Base-by-base conservation (phyloP, 2,797 vertebrate genomes). In the Scolopax rusticola region DNA sequence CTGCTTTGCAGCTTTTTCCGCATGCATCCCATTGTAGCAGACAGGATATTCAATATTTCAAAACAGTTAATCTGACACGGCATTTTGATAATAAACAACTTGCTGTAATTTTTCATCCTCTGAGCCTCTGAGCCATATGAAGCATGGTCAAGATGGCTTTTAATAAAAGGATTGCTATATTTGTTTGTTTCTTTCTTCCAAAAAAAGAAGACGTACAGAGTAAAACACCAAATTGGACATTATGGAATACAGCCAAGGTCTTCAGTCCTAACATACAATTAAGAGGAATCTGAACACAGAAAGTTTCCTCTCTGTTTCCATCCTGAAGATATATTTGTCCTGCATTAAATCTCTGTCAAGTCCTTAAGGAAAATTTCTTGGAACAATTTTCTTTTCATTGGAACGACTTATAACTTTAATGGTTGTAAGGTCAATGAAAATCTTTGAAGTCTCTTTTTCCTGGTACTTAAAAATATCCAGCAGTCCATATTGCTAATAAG, bases 381-480 rank as follows among this genome's bases (percentile, higher is more conserved):
- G 90, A 97, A 91, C 70, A 68, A 57, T 81, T 91, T 87, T 91
- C 89, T 95, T 94, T 87, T 91, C 47, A 45, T 24, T 97, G 93
- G 92, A 97, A 91, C 84, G 95, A 86, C 59, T 94, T 94, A 12
- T 5, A 92, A 89, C 54, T 93, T 59, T 70, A 63, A 84, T 21
- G 38, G 57, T 48, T 84, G 78, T 82, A 86, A 96, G 93, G 90
- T 95, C 97, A 97, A 82, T 51, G 56, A 67, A 95, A 96, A 76
- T 63, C 91, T 95, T 96, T 96, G 79, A 97, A 97, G 93, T 74
- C 32, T 11, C 40, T 90, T 92, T 89, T 48, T 76, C 67, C 65
- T 83, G 57, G 76, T 96, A 88, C 64, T 91, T 92, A 82, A 93
- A 97, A 95, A 92, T 94, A 97, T 92, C 92, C 91, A 93, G 73